Evolutionary conservation across 2,113 vertebrate species (phyloP), one percentile per base, ranked within the genome.

Genomic region (Vanacampus margaritifer): DNA sequence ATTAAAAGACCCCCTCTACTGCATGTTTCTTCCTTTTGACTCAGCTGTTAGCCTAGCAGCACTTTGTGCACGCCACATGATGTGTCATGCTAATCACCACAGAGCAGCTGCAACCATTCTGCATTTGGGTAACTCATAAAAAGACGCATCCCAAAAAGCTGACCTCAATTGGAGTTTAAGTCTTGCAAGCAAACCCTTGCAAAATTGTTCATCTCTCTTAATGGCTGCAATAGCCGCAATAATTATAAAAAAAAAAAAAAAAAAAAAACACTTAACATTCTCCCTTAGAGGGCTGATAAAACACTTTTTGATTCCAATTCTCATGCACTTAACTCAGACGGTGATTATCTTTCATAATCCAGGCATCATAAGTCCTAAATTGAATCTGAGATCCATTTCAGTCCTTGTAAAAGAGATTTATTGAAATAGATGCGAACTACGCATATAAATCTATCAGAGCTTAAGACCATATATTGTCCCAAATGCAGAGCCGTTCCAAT

Each of bases 1-100:
- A 16, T 28, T 28, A 50, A 50, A 61, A 24, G 14, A 64, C 24
- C 26, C 28, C 17, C n/a, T 62, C 14, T 16, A 41, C 58, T 65
- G 61, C 71, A 80, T 69, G 63, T 63, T 78, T 73, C 48, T 63
- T 11, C 62, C 39, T 75, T 80, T 76, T 81, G 81, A 83, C 83
- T 86, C 81, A 83, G 81, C 83, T 85, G 84, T 83, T 78, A 83
- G 81, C 82, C 80, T 86, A 78, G 73, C 79, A 85, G 84, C 84
- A 85, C 76, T 89, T 81, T 86, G 75, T 77, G 67, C 81, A 79
- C 76, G 48, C 74, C 82, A 72, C 86, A 82, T 81, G 77, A 79
- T 78, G 76, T 82, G 81, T 82, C 76, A 51, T 64, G 76, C 71
- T 86, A 87, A 87, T 87, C 72, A 23, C 79, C 53, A 61, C 61